Evolutionary conservation across 2,888 invertebrate genomes (phyloP), one percentile per base, ranked within the genome.

Genomic region (Cheilosia grossa): DNA sequence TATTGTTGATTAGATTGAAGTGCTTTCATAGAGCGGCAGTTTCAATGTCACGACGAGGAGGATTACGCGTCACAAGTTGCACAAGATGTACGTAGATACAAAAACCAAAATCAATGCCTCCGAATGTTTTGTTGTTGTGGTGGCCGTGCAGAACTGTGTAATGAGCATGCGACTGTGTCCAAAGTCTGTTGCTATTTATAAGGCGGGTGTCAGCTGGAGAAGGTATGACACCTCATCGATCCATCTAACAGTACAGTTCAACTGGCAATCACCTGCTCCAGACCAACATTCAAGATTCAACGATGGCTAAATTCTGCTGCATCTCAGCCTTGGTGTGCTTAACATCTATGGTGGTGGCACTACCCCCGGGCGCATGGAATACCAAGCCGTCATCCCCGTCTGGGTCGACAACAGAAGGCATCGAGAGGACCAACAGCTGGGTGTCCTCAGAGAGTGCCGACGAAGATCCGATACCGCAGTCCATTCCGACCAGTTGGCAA

Each of bases 401-500:
- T 3, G 72, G 77, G 2, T 82, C 77, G 82, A 59, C 49, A 33
- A 64, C 81, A 3, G 75, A 75, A 42, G 7, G n/a, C 17, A 5
- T 3, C 9, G 47, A 1, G 2, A 19, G 9, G 17, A 49, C 33
- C 10, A 61, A 42, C 1, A 74, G 74, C 6, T 80, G 80, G 73
- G 74, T 74, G 0, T 72, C 77, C 1, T 72, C 81, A 1, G 75
- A 70, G 15, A 61, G 54, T 30, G 51, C 10, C 2, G 67, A 59
- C 2, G 67, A 59, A 6, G 63, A 63, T 2, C 24, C 51, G 1
- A 49, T 51, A 1, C 47, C 78, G 0, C 66, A 78, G 10, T 69
- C 79, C 2, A 66, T 83, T 5, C 83, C 83, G 4, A 79, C 79
- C 2, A 79, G 79, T 21, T 83, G 83, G 83, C 83, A 83, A 10